These are phyloP conservation scores for Pycnonotus jocosus DNA, from an alignment of 2,113 vertebrate genomes.

Conservation along the genomic window DNA sequence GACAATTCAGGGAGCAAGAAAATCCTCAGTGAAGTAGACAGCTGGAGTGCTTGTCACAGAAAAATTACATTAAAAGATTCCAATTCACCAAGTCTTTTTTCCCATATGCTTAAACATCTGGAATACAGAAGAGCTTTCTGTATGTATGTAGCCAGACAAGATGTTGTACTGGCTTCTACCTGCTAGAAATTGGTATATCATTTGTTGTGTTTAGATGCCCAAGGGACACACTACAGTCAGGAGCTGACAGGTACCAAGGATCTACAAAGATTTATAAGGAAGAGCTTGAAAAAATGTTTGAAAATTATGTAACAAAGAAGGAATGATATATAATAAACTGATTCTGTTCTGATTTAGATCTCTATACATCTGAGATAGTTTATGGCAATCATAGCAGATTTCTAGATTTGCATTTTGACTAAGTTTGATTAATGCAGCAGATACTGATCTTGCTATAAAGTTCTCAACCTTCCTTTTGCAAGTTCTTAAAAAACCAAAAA, in stretches of 20 bases:
- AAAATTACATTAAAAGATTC: slow-evolving; percentile 40
- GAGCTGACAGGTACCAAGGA: background rate
- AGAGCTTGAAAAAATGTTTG: background rate
- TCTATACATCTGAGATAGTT: background rate
- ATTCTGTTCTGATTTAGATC: background rate
- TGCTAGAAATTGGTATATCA: background rate
- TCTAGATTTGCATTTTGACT: background rate
- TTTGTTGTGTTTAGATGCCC: background rate
- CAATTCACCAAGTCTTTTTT: slow-evolving; percentile 33
- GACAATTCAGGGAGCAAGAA: slow-evolving; percentile 23
- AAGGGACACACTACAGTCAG: background rate
- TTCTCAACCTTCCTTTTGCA: background rate
- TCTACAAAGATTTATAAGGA: background rate
- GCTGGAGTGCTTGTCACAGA: slow-evolving; percentile 30
- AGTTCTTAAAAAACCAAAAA: background rate
- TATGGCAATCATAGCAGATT: background rate
- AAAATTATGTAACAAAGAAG: background rate
- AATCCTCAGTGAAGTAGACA: slow-evolving; percentile 16
- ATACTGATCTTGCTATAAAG: background rate
- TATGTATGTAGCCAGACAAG: background rate
- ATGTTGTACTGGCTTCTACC: background rate
- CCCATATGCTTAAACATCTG: slow-evolving; percentile 62
- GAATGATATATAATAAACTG: background rate
- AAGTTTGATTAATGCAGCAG: background rate
- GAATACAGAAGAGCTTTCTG: background rate